Conservation (phyloP, 2,113 vertebrate species). For the Tragelaphus scriptus region DNA sequence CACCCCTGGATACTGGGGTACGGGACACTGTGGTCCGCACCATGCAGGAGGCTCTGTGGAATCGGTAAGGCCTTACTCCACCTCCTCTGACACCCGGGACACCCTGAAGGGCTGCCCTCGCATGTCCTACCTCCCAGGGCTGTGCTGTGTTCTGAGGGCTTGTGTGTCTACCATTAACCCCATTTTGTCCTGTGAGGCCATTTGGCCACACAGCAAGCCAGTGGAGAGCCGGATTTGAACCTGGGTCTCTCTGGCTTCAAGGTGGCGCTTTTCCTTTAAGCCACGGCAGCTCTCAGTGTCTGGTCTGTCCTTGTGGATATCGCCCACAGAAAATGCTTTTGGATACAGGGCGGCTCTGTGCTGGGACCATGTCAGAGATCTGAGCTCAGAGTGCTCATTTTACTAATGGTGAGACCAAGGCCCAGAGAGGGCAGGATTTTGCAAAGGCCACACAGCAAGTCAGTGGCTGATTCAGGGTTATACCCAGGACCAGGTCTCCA, state of each 20-base stretch:
- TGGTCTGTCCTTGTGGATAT: not conserved
- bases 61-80: conserved; percentile 38
- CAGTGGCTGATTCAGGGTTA: not conserved
- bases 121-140: not conserved
- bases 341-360: not conserved
- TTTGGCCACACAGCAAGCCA: not conserved
- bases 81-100: not conserved
- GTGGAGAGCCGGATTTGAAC: not conserved
- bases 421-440: not conserved
- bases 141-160: not conserved
- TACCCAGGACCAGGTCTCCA: not conserved
- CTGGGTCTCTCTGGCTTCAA: not conserved
- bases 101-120: not conserved
- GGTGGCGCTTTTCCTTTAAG: not conserved
- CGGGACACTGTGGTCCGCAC: conserved; percentile 36
- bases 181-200: not conserved
- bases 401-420: not conserved
- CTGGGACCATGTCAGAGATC: not conserved
- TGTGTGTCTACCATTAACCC: not conserved
- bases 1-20: not conserved
- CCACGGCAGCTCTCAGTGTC: not conserved
- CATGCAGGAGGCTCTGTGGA: conserved; percentile 42
- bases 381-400: not conserved
- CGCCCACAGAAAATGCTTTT: not conserved
- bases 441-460: not conserved